Evolutionary conservation across 2,113 vertebrate species (phyloP).

Genomic region (Chionomys nivalis): DNA sequence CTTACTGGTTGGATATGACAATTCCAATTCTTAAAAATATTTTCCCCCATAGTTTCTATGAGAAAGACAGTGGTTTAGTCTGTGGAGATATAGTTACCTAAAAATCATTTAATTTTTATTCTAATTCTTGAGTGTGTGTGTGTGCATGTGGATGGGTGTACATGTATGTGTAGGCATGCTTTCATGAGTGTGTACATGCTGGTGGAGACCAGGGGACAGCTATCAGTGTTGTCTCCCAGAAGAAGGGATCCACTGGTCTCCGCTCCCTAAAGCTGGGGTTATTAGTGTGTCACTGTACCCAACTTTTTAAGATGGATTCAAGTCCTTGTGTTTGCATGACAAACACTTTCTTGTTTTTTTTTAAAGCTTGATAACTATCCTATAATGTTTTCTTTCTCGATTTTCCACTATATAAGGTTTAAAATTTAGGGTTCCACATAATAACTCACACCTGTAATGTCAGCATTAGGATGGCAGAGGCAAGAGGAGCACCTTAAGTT

Average conservation of each 20-base stretch:
- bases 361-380: constrained; percentile 10
- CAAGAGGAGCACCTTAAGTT: not conserved
- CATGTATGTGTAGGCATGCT: not conserved
- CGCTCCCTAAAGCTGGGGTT: not conserved
- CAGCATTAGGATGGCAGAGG: not conserved
- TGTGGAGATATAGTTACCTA: not conserved
- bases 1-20: not conserved
- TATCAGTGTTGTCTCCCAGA: not conserved
- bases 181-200: not conserved
- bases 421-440: not conserved
- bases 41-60: not conserved
- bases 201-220: not conserved
- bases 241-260: not conserved
- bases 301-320: not conserved
- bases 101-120: not conserved
- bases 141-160: too few relatives aligned
- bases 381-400: not conserved
- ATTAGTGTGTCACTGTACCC: not conserved
- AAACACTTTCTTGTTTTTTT: not conserved
- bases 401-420: not conserved
- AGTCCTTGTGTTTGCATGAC: not conserved
- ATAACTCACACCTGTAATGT: not conserved
- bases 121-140: not conserved
- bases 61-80: not conserved
- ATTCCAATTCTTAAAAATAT: not conserved